Base-by-base conservation (phyloP, 92 coral and sea anemone genomes). In the Paragorgia papillata region DNA sequence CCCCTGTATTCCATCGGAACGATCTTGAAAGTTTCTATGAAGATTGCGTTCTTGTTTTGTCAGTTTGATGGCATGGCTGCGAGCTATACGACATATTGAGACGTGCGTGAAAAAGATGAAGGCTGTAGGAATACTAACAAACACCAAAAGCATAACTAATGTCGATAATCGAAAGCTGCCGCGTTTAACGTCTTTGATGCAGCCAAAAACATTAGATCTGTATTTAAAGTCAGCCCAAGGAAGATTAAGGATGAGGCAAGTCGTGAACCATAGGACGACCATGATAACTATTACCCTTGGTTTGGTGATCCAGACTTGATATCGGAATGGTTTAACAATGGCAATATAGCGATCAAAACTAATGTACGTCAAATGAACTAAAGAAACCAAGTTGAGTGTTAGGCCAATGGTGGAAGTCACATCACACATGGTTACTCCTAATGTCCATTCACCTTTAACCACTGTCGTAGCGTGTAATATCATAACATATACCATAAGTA, bases 261-360 rank as follows among this genome's bases (percentile, higher is more conserved):
- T 30, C 0, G 49, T 1, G 28, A 39, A 39, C 73, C 73, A 66
- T 7, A 66, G 58, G 4, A 17, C 17, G 3, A 17, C 58, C 58
- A 51, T 51, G 20, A 22, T 22, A 5, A 51, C 58, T 6, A 63
- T 63, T 0, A 63, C 70, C 25, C 91, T 70, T 21, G 58, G 79
- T 59, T 50, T 77, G 1, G 92, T 92, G 32, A 92, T 85, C 15
- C 84, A 65, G 21, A 75, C 59, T n/a, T 64, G 81, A 55, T 92
- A 92, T 12, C 90, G 83, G 73, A 92, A 82, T 29, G 97, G 96
- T 31, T 79, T 76, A 48, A 83, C 70, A 27, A 92, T 92, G 3
- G 97, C 96, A 14, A 90, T 34, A 67, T 82, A 92, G 63, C 97
- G 96, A 55, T 92, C 97, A 21, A 92, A 68, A 35, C 97, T 92